These are phyloP conservation scores for Muscicapa adusta DNA, from an alignment of 2,113 vertebrate genomes.

Conservation along the genomic window DNA sequence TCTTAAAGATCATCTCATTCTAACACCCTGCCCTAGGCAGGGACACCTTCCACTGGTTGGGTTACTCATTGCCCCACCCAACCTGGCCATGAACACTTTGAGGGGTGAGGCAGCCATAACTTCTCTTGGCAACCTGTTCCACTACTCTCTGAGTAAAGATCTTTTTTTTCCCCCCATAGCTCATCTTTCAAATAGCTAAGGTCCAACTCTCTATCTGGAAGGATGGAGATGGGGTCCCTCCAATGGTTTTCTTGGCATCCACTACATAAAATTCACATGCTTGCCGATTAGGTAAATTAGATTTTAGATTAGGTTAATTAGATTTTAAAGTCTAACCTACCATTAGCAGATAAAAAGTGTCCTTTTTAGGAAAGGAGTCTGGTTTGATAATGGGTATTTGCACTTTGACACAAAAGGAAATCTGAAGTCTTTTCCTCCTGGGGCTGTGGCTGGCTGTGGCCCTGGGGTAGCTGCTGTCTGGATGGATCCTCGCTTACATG, in stretches of 20 bases:
- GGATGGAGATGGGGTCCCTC: neutral
- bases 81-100: neutral
- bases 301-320: too few species aligned
- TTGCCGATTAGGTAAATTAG: neutral
- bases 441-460: accelerated
- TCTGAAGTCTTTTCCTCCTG: neutral
- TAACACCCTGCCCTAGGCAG: neutral
- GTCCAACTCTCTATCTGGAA: neutral
- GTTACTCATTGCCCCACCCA: neutral
- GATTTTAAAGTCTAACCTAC: neutral
- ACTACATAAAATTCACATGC: neutral
- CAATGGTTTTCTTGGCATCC: neutral
- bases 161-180: neutral
- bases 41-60: neutral
- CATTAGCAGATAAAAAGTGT: neutral
- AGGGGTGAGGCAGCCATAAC: neutral
- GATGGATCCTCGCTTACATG: accelerated
- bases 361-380: neutral
- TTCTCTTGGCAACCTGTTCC: neutral
- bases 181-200: neutral
- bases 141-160: neutral
- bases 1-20: neutral
- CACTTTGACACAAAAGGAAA: neutral
- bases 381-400: neutral
- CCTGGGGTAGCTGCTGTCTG: neutral